These are phyloP conservation scores for Callocephalon fimbriatum DNA, from an alignment of 2,113 vertebrate genomes.

Conservation along the genomic window DNA sequence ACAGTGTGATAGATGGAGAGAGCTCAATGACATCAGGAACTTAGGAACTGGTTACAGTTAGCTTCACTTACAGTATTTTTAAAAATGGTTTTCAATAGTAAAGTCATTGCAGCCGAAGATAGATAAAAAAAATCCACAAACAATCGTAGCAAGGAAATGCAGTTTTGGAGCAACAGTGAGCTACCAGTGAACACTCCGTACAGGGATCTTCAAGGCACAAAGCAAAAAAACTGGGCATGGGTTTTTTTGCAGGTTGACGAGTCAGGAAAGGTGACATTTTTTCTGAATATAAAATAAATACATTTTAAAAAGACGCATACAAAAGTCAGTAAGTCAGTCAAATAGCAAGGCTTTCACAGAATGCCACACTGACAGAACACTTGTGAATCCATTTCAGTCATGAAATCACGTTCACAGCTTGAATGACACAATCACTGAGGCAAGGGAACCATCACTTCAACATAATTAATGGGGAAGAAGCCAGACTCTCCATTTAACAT, in stretches of 20 bases:
- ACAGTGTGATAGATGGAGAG: background rate
- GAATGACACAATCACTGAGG: slow-evolving; percentile 81
- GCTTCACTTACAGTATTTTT: slow-evolving; percentile 44
- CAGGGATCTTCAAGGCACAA: slow-evolving; percentile 71
- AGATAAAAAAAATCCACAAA: background rate
- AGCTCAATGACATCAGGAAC: slow-evolving; percentile 18
- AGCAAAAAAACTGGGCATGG: slow-evolving; percentile 68
- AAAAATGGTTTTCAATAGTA: slow-evolving; percentile 35
- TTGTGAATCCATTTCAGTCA: slow-evolving; percentile 69
- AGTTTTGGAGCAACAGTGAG: slow-evolving; percentile 65
- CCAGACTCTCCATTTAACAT: slow-evolving; percentile 89
- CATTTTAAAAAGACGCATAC: slow-evolving; percentile 79
- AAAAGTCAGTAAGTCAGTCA: slow-evolving; percentile 79
- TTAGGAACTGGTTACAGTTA: slow-evolving; percentile 50
- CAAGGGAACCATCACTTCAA: slow-evolving; percentile 90
- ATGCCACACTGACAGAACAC: slow-evolving; percentile 75
- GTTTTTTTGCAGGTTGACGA: slow-evolving; percentile 63
- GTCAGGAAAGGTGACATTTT: slow-evolving; percentile 59
- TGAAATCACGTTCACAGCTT: slow-evolving; percentile 50
- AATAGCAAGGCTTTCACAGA: slow-evolving; percentile 79
- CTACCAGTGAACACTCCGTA: slow-evolving; percentile 53
- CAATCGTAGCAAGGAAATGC: slow-evolving; percentile 21
- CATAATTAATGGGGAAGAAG: slow-evolving; percentile 96
- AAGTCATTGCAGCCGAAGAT: slow-evolving; percentile 53
- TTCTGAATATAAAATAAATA: slow-evolving; percentile 85